Percentiles rank a stretch among this genome's conserved stretches.
Evolutionary conservation across 2,888 invertebrate species (phyloP).

Genomic region (Agonopterix alstromeriana): DNA sequence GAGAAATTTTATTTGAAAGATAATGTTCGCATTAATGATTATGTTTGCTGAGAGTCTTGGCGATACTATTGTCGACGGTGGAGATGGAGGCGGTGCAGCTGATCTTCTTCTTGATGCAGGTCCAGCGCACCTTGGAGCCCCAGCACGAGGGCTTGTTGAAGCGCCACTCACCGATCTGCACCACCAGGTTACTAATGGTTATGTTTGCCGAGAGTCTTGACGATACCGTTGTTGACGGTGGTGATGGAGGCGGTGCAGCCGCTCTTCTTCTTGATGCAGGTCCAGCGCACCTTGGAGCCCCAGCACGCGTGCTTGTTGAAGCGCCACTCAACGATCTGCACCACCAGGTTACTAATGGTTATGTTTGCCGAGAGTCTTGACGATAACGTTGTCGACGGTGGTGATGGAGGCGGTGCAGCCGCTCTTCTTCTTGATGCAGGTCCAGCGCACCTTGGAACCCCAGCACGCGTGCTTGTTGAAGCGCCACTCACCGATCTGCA

Average conservation of each 20-base stretch:
- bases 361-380: slow-evolving; percentile 14
- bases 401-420: slow-evolving; percentile 66
- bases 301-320: no score
- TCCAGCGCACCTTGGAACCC: no score
- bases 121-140: slow-evolving; percentile 64
- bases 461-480: no score
- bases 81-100: slow-evolving; percentile 65
- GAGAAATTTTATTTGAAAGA: no score
- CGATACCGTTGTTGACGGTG: no score
- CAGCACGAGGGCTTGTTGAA: slow-evolving; percentile 67
- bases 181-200: slow-evolving; percentile 33
- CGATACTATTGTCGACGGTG: slow-evolving; percentile 61
- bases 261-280: no score
- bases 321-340: no score
- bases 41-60: slow-evolving; percentile 62
- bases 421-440: slow-evolving; percentile 66
- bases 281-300: no score
- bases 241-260: no score
- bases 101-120: slow-evolving; percentile 67
- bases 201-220: neutral
- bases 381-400: slow-evolving; percentile 67
- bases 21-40: slow-evolving; percentile 24
- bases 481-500: slow-evolving; percentile 68
- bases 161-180: slow-evolving; percentile 65
- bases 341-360: neutral